Conservation (phyloP, 2,797 vertebrate species). For the Microctenopoma steveboyesi region DNA sequence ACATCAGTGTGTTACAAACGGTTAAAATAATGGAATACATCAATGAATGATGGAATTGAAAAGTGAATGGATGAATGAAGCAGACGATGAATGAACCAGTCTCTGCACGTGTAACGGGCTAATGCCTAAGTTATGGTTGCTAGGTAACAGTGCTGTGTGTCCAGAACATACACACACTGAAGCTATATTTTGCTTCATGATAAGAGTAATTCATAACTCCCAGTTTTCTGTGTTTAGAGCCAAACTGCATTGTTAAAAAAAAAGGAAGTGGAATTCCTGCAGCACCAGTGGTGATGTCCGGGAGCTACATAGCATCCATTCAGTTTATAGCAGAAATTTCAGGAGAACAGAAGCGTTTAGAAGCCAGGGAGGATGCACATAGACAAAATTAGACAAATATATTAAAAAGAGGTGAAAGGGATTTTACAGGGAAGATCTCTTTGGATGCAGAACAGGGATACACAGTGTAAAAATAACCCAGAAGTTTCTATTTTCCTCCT, state of each 20-base stretch:
- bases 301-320: background rate
- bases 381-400: slow-evolving; percentile 33
- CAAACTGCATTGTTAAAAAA: background rate
- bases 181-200: slow-evolving; percentile 13
- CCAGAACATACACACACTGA: background rate
- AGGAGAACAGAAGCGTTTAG: slow-evolving; percentile 7
- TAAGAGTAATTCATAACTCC: background rate
- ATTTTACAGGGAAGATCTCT: slow-evolving; percentile 18
- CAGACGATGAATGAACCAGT: slow-evolving; percentile 20
- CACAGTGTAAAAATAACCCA: slow-evolving; percentile 68
- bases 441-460: slow-evolving; percentile 38
- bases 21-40: background rate
- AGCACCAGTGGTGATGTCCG: background rate
- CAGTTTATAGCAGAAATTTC: background rate
- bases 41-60: slow-evolving; percentile 9
- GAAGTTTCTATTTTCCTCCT: slow-evolving; percentile 70
- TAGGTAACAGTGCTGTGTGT: slow-evolving; percentile 39
- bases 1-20: background rate
- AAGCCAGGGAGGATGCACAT: background rate
- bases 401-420: slow-evolving; percentile 10
- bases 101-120: slow-evolving; percentile 19
- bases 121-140: slow-evolving; percentile 38
- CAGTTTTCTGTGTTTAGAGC: background rate
- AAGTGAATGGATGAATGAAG: slow-evolving; percentile 33
- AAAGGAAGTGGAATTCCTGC: background rate